Percentiles rank a stretch among this genome's conserved stretches.
phyloP scores from a whole-genome alignment of 1,140 invertebrate species.

The Meloidogyne hapla region DNA sequence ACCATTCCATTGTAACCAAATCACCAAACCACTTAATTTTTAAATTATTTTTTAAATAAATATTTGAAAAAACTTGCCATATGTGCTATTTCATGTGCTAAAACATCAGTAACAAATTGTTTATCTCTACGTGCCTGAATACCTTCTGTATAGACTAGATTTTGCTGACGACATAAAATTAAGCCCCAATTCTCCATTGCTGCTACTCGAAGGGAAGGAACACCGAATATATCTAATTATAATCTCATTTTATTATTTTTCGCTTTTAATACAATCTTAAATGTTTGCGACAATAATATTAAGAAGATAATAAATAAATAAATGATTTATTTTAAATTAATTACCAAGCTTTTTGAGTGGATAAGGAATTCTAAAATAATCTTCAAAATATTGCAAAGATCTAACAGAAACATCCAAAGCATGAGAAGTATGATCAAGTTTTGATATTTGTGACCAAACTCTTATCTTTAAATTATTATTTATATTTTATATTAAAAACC shows the following conservation, averaged over 20 bases:
- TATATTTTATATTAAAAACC: constrained; percentile 4
- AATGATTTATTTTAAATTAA: constrained; percentile 71
- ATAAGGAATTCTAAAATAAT: constrained; percentile 79
- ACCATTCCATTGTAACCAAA: constrained; percentile 47
- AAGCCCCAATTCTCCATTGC: constrained; percentile 49
- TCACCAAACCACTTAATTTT: constrained; percentile 45
- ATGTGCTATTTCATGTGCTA: constrained; percentile 47
- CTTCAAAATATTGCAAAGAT: constrained; percentile 79
- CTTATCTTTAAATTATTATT: constrained; percentile 66
- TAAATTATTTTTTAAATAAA: constrained; percentile 19
- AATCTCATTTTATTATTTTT: no score
- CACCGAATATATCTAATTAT: constrained; percentile 39
- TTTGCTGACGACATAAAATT: constrained; percentile 32
- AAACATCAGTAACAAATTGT: constrained; percentile 20
- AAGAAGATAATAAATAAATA: no score
- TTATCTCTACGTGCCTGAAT: constrained; percentile 10
- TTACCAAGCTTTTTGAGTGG: constrained; percentile 69
- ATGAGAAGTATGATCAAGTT: constrained; percentile 77
- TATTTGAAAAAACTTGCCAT: constrained; percentile 27
- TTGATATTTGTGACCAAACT: constrained; percentile 77
- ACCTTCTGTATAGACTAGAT: constrained; percentile 28
- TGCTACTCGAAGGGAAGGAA: constrained; percentile 28
- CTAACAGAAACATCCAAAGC: constrained; percentile 75
- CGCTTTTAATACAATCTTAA: no score
- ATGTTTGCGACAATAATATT: no score